phyloP scores from a whole-genome alignment of 2,113 vertebrate genomes.

The Hucho hucho region DNA sequence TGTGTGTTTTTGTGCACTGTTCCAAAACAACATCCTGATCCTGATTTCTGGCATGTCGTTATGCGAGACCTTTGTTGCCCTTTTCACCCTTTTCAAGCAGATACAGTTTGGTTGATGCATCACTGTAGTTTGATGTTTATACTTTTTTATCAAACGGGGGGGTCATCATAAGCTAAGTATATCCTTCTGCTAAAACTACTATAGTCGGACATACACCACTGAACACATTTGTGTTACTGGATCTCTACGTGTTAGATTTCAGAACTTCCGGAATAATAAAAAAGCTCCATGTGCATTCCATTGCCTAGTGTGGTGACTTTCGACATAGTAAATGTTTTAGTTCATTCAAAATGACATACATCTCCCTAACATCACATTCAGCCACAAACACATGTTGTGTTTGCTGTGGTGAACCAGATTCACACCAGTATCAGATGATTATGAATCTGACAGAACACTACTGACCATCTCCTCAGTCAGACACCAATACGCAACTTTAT shows the following conservation, averaged over 20 bases:
- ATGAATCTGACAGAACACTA: background rate
- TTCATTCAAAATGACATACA: background rate
- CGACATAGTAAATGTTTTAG: background rate
- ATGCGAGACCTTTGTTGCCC: background rate
- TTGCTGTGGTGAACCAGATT: conserved; percentile 63
- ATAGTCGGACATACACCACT: conserved; percentile 37
- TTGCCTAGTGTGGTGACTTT: background rate
- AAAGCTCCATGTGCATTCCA: background rate
- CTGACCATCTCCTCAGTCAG: conserved; percentile 44
- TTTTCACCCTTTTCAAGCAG: background rate
- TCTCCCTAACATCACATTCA: background rate
- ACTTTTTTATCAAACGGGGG: conserved; percentile 3
- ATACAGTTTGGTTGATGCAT: conserved; percentile 12
- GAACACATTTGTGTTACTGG: conserved; percentile 32
- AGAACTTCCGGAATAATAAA: background rate
- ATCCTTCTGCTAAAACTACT: conserved; percentile 56
- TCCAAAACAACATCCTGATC: background rate
- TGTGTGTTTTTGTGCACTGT: background rate
- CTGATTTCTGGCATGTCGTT: background rate
- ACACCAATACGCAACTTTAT: conserved; percentile 52
- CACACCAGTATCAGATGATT: conserved; percentile 57
- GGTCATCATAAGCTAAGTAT: conserved; percentile 57
- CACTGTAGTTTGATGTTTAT: conserved; percentile 27
- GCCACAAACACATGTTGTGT: background rate
- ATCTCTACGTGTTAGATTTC: background rate